These are phyloP conservation scores for Drosophila aldrichi DNA, from an alignment of 2,888 invertebrate species.

Conservation along the genomic window DNA sequence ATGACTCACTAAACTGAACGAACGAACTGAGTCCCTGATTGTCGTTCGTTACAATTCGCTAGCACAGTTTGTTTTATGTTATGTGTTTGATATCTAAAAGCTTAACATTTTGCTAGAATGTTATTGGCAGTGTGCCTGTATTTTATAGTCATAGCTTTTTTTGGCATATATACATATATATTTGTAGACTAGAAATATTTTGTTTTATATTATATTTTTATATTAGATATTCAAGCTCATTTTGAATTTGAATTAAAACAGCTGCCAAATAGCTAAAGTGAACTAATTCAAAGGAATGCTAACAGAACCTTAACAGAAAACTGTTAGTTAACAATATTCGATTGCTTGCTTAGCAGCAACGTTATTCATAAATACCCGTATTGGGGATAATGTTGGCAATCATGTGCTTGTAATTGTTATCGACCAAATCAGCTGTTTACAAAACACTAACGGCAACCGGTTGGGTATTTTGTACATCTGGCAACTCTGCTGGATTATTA, in stretches of 20 bases:
- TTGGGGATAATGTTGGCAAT: background rate
- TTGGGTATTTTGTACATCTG: background rate
- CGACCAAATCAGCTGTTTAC: background rate
- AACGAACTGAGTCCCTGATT: constrained; percentile 27
- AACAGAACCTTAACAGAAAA: constrained; percentile 1
- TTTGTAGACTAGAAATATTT: background rate
- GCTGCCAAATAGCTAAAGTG: background rate
- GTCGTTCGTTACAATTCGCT: constrained; percentile 31
- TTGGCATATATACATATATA: too few relatives aligned
- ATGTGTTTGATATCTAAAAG: constrained; percentile 18
- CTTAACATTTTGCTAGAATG: constrained; percentile 21
- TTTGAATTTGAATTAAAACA: background rate
- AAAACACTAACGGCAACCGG: background rate
- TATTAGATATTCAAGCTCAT: background rate
- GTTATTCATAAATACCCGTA: background rate
- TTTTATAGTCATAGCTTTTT: constrained; percentile 5
- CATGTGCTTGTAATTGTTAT: background rate
- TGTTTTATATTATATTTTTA: too few relatives aligned
- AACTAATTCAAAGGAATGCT: background rate
- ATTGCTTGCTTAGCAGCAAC: background rate
- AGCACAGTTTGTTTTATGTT: constrained; percentile 45
- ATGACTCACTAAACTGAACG: constrained; percentile 37
- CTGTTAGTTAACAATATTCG: constrained; percentile 4
- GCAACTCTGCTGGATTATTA: constrained; percentile 5
- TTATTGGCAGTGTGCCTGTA: constrained; percentile 19